phyloP scores from a whole-genome alignment of 2,113 vertebrate genomes.

The Grallaria varia region DNA sequence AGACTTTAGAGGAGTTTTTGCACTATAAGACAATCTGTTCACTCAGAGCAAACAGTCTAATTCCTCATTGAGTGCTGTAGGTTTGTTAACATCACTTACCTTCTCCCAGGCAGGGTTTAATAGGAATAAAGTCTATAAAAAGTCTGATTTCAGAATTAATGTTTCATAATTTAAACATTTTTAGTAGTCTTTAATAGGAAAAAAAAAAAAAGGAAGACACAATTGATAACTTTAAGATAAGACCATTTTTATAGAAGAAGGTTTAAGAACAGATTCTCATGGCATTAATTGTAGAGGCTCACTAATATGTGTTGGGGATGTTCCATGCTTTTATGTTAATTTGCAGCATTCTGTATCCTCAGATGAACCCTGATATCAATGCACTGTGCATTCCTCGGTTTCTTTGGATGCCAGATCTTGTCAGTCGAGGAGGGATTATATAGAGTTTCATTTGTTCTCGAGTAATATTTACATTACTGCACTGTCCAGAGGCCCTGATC shows the following conservation, averaged over 20 bases:
- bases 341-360: background rate
- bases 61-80: background rate
- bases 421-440: background rate
- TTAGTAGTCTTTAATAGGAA: background rate
- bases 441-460: constrained; percentile 38
- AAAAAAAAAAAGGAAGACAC: background rate
- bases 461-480: constrained; percentile 11
- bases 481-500: background rate
- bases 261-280: background rate
- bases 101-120: background rate
- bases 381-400: background rate
- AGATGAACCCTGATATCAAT: background rate
- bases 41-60: background rate
- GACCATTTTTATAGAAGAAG: background rate
- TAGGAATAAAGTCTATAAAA: background rate
- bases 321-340: background rate
- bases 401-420: background rate
- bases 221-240: background rate
- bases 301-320: background rate
- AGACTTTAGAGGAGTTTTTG: background rate
- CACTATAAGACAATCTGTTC: background rate
- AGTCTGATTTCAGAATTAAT: background rate
- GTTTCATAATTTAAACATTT: background rate
- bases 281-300: background rate
- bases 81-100: background rate